Evolutionary conservation across 2,113 vertebrate species (phyloP).

Genomic region (Symphodus melops): DNA sequence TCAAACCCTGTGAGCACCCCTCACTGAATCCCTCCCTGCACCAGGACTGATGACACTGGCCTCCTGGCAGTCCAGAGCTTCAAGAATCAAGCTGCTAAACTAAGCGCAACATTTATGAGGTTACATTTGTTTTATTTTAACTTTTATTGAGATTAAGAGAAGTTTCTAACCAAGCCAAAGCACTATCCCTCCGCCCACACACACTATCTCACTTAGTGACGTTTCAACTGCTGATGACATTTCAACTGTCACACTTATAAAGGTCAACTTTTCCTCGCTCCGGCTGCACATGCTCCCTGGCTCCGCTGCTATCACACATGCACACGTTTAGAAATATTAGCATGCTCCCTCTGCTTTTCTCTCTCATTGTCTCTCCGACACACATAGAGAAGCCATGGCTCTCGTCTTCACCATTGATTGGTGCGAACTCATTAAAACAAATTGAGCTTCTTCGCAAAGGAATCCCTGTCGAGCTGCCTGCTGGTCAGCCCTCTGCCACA

Average conservation of each 20-base stretch:
- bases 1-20: too few relatives aligned
- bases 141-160: background rate
- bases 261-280: constrained; percentile 35
- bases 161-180: background rate
- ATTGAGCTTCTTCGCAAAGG: constrained; percentile 45
- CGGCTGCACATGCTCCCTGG: constrained; percentile 4
- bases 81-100: background rate
- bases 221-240: constrained; percentile 34
- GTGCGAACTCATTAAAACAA: constrained; percentile 55
- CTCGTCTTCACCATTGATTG: constrained; percentile 39
- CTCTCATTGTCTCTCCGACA: background rate
- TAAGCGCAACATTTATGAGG: too few relatives aligned
- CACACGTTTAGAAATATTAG: constrained; percentile 31
- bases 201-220: background rate
- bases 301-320: constrained; percentile 27
- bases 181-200: background rate
- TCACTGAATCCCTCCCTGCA: too few relatives aligned
- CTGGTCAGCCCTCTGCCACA: constrained; percentile 14
- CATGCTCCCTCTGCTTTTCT: background rate
- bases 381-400: background rate
- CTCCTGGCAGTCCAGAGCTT: too few relatives aligned
- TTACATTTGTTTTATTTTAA: background rate
- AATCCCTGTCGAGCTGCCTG: constrained; percentile 8
- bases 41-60: too few relatives aligned
- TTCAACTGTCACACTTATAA: constrained; percentile 46